Evolutionary conservation across 2,113 vertebrate genomes (phyloP).

Genomic region (Halichoerus grypus): DNA sequence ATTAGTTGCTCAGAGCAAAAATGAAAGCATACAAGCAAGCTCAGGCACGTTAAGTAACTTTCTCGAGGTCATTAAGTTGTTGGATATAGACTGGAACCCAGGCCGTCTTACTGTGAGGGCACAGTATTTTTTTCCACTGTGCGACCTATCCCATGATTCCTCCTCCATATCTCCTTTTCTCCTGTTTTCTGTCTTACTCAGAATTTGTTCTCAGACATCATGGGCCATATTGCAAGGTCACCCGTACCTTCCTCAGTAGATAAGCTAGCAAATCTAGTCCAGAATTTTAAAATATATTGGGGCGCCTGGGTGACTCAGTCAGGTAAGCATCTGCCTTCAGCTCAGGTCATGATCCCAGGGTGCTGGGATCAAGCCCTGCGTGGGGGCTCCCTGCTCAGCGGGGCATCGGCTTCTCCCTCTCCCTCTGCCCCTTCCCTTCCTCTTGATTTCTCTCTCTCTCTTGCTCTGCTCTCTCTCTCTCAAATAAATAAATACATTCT

Average conservation of each 20-base stretch:
- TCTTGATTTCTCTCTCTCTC: not conserved
- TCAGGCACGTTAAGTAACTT: not conserved
- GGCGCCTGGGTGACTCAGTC: not conserved
- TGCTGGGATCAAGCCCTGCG: not conserved
- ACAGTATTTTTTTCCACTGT: not conserved
- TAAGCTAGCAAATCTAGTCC: not conserved
- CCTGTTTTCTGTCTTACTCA: not conserved
- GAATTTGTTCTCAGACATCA: constrained; percentile 11
- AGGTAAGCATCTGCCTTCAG: not conserved
- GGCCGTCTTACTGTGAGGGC: not conserved
- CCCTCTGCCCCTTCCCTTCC: not conserved
- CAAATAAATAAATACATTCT: not conserved
- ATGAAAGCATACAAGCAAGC: not conserved
- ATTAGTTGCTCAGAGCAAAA: constrained; percentile 8
- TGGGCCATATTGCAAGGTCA: not conserved
- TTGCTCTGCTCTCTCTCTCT: not conserved
- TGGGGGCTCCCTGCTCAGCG: not conserved
- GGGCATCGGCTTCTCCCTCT: not conserved
- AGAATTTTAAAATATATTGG: not conserved
- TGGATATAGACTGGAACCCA: not conserved
- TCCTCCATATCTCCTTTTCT: not conserved
- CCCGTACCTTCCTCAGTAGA: not conserved
- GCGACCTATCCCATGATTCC: not conserved
- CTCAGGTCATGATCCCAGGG: not conserved
- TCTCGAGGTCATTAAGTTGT: not conserved